Percentiles rank a stretch among this genome's conserved stretches.
These are phyloP conservation scores for Melanotaenia pygmaea DNA, from an alignment of 2,797 vertebrate species.

Conservation along the genomic window DNA sequence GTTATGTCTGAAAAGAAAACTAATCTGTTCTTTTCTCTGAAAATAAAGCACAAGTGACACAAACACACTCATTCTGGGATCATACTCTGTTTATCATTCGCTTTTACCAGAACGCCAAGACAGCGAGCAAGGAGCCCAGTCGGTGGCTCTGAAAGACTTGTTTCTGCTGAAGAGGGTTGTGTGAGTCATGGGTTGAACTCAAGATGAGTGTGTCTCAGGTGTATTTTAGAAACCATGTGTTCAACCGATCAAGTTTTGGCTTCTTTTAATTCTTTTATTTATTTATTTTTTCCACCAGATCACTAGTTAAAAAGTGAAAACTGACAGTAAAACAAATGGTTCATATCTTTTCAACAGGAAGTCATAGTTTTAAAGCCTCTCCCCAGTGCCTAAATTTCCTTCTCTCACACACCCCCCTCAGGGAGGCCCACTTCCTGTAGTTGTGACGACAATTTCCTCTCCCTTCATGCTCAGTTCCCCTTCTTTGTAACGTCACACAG, in stretches of 20 bases:
- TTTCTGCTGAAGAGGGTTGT: conserved; percentile 33
- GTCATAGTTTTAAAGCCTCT: conserved; percentile 34
- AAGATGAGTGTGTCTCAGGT: conserved; percentile 29
- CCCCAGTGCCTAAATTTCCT: conserved; percentile 16
- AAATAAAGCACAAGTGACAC: conserved; percentile 22
- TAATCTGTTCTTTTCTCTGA: conserved; percentile 31
- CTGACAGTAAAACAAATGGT: conserved; percentile 1
- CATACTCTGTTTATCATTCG: conserved; percentile 38
- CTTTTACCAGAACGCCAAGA: conserved; percentile 52
- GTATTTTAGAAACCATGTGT: conserved; percentile 23
- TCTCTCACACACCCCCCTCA: conserved; percentile 25
- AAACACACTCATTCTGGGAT: conserved; percentile 22
- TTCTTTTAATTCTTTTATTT: not conserved
- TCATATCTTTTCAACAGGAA: conserved; percentile 75
- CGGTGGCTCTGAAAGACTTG: conserved; percentile 13
- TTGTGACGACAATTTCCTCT: conserved; percentile 71
- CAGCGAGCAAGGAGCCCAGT: not conserved
- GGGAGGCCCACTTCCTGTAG: conserved; percentile 76
- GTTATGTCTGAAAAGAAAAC: conserved; percentile 27
- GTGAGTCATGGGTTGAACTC: conserved; percentile 50
- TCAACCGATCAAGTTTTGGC: conserved; percentile 9
- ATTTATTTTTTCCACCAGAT: not conserved
- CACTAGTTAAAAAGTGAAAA: not conserved
- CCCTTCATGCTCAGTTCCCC: conserved; percentile 43
- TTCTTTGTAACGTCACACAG: conserved; percentile 53